Evolutionary conservation across 2,797 vertebrate species (phyloP).

Genomic region (Lacerta bilineata): DNA sequence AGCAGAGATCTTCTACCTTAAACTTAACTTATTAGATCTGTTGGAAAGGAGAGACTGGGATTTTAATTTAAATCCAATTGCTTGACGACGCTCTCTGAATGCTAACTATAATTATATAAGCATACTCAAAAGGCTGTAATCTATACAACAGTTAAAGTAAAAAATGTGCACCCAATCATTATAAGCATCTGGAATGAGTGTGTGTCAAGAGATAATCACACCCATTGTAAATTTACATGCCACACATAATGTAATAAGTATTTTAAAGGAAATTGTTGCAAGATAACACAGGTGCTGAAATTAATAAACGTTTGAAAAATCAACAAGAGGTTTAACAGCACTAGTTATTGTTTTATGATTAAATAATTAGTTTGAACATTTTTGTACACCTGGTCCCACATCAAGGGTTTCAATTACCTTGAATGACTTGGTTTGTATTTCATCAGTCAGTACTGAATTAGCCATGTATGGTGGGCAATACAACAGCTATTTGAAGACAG

Average conservation of each 20-base stretch:
- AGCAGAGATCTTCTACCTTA: neutral
- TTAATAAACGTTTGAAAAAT: constrained; percentile 87
- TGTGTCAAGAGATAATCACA: constrained; percentile 75
- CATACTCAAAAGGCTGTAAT: constrained; percentile 72
- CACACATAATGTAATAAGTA: constrained; percentile 69
- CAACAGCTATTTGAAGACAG: constrained; percentile 58
- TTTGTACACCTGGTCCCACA: constrained; percentile 81
- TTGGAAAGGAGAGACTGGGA: constrained; percentile 23
- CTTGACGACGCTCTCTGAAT: constrained; percentile 69
- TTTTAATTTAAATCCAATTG: constrained; percentile 70
- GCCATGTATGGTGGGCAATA: constrained; percentile 58
- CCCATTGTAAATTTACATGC: constrained; percentile 77
- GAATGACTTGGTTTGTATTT: constrained; percentile 67
- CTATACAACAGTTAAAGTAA: constrained; percentile 78
- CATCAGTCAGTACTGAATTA: constrained; percentile 73
- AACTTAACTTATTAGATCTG: neutral
- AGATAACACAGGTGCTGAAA: constrained; percentile 83
- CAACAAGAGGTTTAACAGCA: constrained; percentile 83
- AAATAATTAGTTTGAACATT: constrained; percentile 84
- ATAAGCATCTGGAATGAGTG: constrained; percentile 69
- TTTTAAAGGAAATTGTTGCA: constrained; percentile 78
- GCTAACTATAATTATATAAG: constrained; percentile 73
- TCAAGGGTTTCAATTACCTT: constrained; percentile 76
- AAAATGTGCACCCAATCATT: constrained; percentile 77
- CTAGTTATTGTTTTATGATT: constrained; percentile 87